Base-by-base conservation (phyloP, 2,888 invertebrate species). In the Salticus scenicus region DNA sequence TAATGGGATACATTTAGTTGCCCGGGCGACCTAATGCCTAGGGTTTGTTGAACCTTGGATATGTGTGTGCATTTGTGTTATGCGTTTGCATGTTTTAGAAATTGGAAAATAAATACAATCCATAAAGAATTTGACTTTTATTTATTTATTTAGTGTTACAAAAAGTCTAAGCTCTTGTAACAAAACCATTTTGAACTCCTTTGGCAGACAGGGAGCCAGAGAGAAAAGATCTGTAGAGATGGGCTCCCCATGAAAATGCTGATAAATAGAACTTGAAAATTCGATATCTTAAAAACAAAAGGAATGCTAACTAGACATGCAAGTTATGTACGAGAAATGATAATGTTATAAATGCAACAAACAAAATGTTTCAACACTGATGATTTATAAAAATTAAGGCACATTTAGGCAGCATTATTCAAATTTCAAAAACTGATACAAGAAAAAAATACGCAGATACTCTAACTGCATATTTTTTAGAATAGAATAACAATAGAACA, bases 271-370 rank as follows among this genome's bases (percentile, higher is more conserved):
- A 24, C 12, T 2, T 57, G 57, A 57, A n/a, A n/a, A 57, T 1
- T 24, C 24, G 8, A 47, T 5, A 5, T 24, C 12, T 24, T 24
- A 24, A 20, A 57, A 57, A n/a, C n/a, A n/a, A 4, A 24, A 57
- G 57, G 57, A 57, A 57, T 57, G 57, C 57, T 57, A 57, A 17
- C 57, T 57, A 57, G 20, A n/a, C 12, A 17, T 47, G 47, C 47
- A 47, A 47, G 47, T 47, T 12, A 57, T 57, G 57, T 57, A 57
- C 57, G 57, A 57, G 57, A 57, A 57, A 57, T 57, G 57, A 57
- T 57, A 57, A 57, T 57, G 57, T 57, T 24, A 57, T 57, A 57
- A 57, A 57, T 57, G 57, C 57, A 57, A 57, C 24, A 57, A 57
- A 57, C 57, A 57, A 57, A 57, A 57, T 57, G 57, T 24, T 4